A percentile compares a stretch with the other conserved stretches of the same genome.
Conservation (phyloP, 2,888 invertebrate species). For the Amphimallon solstitiale region DNA sequence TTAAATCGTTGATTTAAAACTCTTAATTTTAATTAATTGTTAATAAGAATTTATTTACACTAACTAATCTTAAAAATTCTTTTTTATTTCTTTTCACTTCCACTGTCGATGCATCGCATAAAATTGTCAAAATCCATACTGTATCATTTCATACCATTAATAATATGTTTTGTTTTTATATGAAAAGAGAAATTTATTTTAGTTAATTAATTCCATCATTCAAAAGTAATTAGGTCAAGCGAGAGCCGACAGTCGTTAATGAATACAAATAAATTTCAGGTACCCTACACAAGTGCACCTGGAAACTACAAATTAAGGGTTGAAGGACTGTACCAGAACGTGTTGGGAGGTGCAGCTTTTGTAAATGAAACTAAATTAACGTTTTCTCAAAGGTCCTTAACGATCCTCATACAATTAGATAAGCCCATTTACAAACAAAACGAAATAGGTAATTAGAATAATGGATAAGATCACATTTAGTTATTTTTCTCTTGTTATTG, state of each 20-base stretch:
- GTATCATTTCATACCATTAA: no score
- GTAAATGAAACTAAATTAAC: conserved; percentile 85
- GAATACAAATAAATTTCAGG: conserved; percentile 61
- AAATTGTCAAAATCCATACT: no score
- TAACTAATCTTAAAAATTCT: no score
- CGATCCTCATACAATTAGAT: conserved; percentile 94
- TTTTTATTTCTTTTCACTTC: no score
- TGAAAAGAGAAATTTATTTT: background rate
- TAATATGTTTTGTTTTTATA: no score
- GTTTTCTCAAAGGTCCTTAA: conserved; percentile 92
- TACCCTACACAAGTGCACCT: conserved; percentile 83
- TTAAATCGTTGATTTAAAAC: no score
- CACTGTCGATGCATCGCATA: no score
- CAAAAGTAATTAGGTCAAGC: background rate
- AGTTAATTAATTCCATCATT: conserved; percentile 15
- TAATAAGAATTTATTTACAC: no score
- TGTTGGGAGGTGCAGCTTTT: conserved; percentile 88
- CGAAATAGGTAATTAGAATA: conserved; percentile 72
- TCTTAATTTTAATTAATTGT: no score
- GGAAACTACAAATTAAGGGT: conserved; percentile 82
- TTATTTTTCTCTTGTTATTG: no score
- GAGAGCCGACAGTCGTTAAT: background rate
- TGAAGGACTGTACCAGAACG: conserved; percentile 72
- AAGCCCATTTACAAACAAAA: conserved; percentile 95
- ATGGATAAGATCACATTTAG: background rate